Evolutionary conservation across 2,888 invertebrate genomes (phyloP).

Genomic region (Aporophyla nigra): DNA sequence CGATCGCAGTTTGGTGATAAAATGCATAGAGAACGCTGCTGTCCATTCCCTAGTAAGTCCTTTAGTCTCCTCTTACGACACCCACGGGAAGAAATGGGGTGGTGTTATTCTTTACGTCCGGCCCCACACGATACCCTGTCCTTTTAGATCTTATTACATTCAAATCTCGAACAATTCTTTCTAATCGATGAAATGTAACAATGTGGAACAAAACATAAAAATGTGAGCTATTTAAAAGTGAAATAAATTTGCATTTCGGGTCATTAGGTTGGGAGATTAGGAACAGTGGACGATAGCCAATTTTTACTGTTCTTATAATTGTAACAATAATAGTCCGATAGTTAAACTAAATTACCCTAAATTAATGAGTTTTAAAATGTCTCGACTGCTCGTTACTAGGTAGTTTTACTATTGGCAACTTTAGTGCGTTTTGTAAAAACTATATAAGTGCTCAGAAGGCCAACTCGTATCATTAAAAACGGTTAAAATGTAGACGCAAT

Average conservation of each 20-base stretch:
- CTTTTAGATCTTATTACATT: background rate
- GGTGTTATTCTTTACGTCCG: no score
- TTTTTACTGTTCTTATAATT: constrained; percentile 57
- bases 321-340: constrained; percentile 51
- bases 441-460: background rate
- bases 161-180: constrained; percentile 19
- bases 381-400: constrained; percentile 16
- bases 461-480: no score
- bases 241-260: constrained; percentile 62
- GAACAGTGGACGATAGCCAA: constrained; percentile 60
- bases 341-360: constrained; percentile 46
- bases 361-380: constrained; percentile 40
- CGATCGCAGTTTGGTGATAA: no score
- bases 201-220: constrained; percentile 44
- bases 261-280: constrained; percentile 60
- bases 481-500: no score
- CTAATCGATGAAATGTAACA: constrained; percentile 31
- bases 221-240: constrained; percentile 56
- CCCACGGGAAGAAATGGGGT: no score
- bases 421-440: background rate
- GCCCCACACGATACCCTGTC: no score
- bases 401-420: background rate
- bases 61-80: no score
- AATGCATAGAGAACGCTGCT: no score
- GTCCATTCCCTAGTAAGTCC: no score